Percentiles rank a stretch among this genome's conserved stretches.
These are phyloP conservation scores for Sardina pilchardus DNA, from an alignment of 2,113 vertebrate species.

Conservation along the genomic window DNA sequence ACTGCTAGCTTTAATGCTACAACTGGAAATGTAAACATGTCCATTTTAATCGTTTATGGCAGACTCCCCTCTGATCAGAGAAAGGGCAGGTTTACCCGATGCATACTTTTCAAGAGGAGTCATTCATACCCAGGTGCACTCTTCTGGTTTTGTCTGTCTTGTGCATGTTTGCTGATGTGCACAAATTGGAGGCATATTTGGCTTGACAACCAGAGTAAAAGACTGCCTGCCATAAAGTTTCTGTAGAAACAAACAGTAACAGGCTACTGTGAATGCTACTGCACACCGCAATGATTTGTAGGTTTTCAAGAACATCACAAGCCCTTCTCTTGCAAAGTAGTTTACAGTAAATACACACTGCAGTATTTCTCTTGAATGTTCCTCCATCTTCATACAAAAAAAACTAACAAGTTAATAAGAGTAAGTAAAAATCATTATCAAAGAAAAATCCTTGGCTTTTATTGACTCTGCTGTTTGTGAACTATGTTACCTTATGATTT, in stretches of 20 bases:
- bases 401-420: no score
- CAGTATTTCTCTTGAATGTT: no score
- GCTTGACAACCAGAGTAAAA: not conserved
- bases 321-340: no score
- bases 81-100: not conserved
- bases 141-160: not conserved
- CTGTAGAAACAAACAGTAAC: not conserved
- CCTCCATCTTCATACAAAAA: no score
- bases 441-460: not conserved
- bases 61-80: conserved; percentile 1
- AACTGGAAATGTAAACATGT: not conserved
- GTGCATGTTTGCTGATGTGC: not conserved
- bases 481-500: no score
- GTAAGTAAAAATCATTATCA: no score
- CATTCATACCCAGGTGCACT: not conserved
- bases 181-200: not conserved
- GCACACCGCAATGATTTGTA: not conserved
- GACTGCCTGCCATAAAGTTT: not conserved
- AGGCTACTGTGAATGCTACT: not conserved
- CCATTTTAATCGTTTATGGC: not conserved
- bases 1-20: not conserved
- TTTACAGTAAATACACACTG: not conserved
- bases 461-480: not conserved
- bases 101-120: not conserved
- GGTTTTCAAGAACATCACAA: not conserved